Evolutionary conservation across 1,140 invertebrate species (phyloP), one percentile per base, ranked within the genome.

Genomic region (Drosophila teissieri): DNA sequence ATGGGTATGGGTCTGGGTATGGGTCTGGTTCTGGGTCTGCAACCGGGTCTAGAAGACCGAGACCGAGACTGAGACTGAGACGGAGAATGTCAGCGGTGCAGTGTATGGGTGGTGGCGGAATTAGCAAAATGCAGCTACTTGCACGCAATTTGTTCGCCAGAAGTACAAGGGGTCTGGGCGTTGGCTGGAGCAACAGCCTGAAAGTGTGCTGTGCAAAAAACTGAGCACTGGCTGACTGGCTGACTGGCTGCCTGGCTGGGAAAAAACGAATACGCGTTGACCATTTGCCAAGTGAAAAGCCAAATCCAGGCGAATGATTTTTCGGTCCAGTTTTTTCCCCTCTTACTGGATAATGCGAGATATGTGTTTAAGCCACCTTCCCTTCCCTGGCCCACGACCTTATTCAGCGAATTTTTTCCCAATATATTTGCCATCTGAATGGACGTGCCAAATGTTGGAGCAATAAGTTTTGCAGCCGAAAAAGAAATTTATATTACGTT

Each of bases 91-190:
- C 80, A 83, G 55, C 62, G 72, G 61, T 65, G 54, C 48, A 64
- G 51, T 54, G 69, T 61, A 72, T 54, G 56, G 72, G 54, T 54
- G 58, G 54, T 74, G 75, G 49, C 65, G 80, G 80, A 84, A 84
- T 84, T 84, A 84, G 80, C 80, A 84, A 84, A 84, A 84, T 84
- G 80, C 80, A 84, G 80, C 80, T 77, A 84, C 80, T 84, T 84
- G 80, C 76, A 79, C 80, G 80, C 80, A 83, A 77, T 78, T 76
- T 63, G 62, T 64, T 82, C 62, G 53, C 57, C 19, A 55, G 53
- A 24, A 48, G 34, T 34, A 34, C 39, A 46, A 54, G 63, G 56
- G 45, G 45, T 53, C 48, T 80, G 80, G 76, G 81, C 76, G 81
- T 84, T 85, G 81, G 73, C 63, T 74, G 63, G 40, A 76, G 80